Base-by-base conservation (phyloP, 2,888 invertebrate genomes). In the Cynaeus angustus region DNA sequence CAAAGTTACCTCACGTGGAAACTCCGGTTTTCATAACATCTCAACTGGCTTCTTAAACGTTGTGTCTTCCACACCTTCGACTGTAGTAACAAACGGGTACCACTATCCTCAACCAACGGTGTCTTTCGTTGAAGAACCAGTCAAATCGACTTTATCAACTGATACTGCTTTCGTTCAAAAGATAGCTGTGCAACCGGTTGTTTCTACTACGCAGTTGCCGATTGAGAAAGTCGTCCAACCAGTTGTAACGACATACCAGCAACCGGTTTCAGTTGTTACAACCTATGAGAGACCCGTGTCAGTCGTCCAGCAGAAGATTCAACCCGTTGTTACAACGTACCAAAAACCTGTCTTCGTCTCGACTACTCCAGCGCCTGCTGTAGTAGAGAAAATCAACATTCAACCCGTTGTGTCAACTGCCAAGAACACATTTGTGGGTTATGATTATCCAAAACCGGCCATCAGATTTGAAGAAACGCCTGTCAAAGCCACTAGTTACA, bases 121-220 rank as follows among this genome's bases (percentile, higher is more conserved):
- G 7, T 76, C 80, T 72, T 86, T 85, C 43, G 83, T 81, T 59
- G 84, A 85, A 72, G 79, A 78, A 70, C 83, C 82, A 58, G 77
- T 80, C 3, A 77, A 79, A 0, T 72, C 26, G 10, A 50, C 48
- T 59, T 59, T 66, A 58, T 1, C 83, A 80, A 1, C 43, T 30
- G 46, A 12, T 16, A 48, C 59, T 6, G 1, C 21, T 1, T 55
- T 56, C 12, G 48, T 48, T 7, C 66, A 50, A 37, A 59, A 59
- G 9, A 1, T 59, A 46, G 59, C 45, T 26, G 45, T 59, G 4
- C 59, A 59, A 30, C 66, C 70, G 26, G 13, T 41, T 3, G 50
- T 69, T 38, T 69, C 65, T 37, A 65, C 69, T 4, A 53, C 53
- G 2, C 53, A 53, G 33, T 3, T 28, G 1, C 53, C 53, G 1